Percentiles rank a stretch among this genome's conserved stretches.
These are phyloP conservation scores for Spatula versicolor DNA, from an alignment of 2,797 vertebrate genomes.

Conservation along the genomic window DNA sequence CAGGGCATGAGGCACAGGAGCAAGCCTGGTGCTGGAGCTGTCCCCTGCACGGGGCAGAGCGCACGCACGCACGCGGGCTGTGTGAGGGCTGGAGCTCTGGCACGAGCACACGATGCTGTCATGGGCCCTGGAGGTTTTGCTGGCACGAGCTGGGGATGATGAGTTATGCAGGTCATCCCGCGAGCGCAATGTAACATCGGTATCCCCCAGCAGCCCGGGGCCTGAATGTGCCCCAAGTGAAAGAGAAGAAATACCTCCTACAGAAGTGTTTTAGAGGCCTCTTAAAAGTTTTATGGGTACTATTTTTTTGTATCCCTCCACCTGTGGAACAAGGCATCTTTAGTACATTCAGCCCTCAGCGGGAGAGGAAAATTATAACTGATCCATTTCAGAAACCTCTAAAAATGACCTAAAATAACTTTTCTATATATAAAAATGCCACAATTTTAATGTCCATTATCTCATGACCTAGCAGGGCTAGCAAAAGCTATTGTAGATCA, in stretches of 20 bases:
- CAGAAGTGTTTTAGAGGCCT: constrained; percentile 36
- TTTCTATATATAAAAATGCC: constrained; percentile 64
- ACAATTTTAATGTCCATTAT: constrained; percentile 65
- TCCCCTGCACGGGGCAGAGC: rapidly evolving
- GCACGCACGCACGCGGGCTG: background rate
- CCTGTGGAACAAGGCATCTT: constrained; percentile 60
- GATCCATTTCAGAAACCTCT: constrained; percentile 60
- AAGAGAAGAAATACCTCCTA: constrained; percentile 28
- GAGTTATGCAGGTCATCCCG: constrained; percentile 26
- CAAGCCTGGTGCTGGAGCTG: background rate
- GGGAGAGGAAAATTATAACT: constrained; percentile 60
- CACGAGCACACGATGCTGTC: background rate
- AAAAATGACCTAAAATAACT: constrained; percentile 69
- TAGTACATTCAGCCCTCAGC: constrained; percentile 36
- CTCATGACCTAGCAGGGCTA: constrained; percentile 58
- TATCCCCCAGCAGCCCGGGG: background rate
- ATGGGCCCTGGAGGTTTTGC: background rate
- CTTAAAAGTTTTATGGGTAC: constrained; percentile 56
- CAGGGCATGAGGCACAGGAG: background rate
- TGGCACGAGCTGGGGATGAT: background rate
- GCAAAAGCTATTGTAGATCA: constrained; percentile 61
- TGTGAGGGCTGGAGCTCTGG: background rate
- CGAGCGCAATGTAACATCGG: background rate
- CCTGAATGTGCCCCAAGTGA: background rate
- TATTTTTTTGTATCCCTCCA: constrained; percentile 65